Evolutionary conservation across 2,797 vertebrate genomes (phyloP).

Genomic region (Gymnoscopelus microlampas): DNA sequence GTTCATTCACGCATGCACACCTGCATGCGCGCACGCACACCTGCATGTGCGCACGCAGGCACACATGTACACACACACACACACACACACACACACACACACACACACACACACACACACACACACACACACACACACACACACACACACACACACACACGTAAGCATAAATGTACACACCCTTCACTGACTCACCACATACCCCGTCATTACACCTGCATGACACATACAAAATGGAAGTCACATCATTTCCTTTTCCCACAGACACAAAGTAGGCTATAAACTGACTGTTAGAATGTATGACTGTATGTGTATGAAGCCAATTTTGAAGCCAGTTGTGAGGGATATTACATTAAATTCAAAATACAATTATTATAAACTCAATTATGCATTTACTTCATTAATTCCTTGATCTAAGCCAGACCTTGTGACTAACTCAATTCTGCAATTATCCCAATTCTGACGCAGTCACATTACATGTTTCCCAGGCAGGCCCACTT

Average conservation of each 20-base stretch:
- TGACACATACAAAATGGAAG: slow-evolving; percentile 31
- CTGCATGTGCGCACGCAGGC: background rate
- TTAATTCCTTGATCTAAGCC: too few species aligned
- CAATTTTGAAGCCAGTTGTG: too few species aligned
- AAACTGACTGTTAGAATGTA: background rate
- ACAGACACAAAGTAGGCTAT: slow-evolving; percentile 13
- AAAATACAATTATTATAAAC: too few species aligned
- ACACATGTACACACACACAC: background rate
- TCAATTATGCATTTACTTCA: too few species aligned
- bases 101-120: background rate
- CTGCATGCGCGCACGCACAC: slow-evolving; percentile 7
- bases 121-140: slow-evolving; percentile 14
- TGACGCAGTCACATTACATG: too few species aligned
- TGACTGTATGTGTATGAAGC: background rate
- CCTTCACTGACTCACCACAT: slow-evolving; percentile 57
- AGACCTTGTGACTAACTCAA: too few species aligned
- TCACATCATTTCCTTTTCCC: slow-evolving; percentile 39
- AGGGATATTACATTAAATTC: too few species aligned
- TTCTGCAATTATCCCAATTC: too few species aligned
- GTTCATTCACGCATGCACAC: background rate
- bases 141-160: slow-evolving; percentile 26
- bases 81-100: slow-evolving; percentile 1
- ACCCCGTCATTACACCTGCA: slow-evolving; percentile 59
- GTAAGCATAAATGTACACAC: slow-evolving; percentile 21
- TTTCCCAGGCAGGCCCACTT: too few species aligned